Percentiles rank a stretch among this genome's conserved stretches.
Conservation (phyloP, 2,113 vertebrate genomes). For the Corythoichthys intestinalis region DNA sequence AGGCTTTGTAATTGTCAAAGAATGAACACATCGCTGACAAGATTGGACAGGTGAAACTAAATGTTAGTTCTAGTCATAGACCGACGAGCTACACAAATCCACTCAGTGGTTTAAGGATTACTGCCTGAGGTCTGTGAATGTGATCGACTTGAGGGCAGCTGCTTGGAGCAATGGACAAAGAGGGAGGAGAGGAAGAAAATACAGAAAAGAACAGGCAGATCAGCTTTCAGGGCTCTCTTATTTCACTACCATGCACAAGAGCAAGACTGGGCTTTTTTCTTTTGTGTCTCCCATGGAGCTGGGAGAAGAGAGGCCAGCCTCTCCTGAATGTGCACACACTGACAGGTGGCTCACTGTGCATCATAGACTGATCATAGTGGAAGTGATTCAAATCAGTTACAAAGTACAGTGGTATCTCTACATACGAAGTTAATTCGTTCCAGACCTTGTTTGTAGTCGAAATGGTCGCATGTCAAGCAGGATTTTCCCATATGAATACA, state of each 20-base stretch:
- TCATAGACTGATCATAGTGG: constrained; percentile 17
- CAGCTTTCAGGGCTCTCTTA: constrained; percentile 56
- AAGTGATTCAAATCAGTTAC: too few relatives aligned
- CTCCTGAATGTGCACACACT: constrained; percentile 2
- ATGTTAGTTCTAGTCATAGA: constrained; percentile 21
- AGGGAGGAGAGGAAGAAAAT: constrained; percentile 32
- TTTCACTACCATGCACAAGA: constrained; percentile 37
- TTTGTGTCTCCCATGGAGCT: constrained; percentile 30
- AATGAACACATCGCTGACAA: constrained; percentile 21
- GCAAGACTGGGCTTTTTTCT: constrained; percentile 35
- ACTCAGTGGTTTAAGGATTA: constrained; percentile 26
- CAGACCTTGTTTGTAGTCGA: too few relatives aligned
- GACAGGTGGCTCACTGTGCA: constrained; percentile 36
- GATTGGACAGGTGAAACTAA: constrained; percentile 31
- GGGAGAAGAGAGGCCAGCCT: constrained; percentile 21
- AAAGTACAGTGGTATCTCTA: too few relatives aligned
- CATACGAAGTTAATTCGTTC: too few relatives aligned
- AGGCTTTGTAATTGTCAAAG: constrained; percentile 19
- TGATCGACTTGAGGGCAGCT: constrained; percentile 48
- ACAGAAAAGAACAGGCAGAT: constrained; percentile 40
- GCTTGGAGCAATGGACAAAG: constrained; percentile 48
- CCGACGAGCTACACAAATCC: constrained; percentile 13
- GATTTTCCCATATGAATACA: too few relatives aligned
- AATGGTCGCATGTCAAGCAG: too few relatives aligned
- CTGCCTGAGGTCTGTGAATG: constrained; percentile 25